A percentile compares a stretch with the other conserved stretches of the same genome.
Conservation (phyloP, 2,888 invertebrate genomes). For the Lasioglossum lativentre region DNA sequence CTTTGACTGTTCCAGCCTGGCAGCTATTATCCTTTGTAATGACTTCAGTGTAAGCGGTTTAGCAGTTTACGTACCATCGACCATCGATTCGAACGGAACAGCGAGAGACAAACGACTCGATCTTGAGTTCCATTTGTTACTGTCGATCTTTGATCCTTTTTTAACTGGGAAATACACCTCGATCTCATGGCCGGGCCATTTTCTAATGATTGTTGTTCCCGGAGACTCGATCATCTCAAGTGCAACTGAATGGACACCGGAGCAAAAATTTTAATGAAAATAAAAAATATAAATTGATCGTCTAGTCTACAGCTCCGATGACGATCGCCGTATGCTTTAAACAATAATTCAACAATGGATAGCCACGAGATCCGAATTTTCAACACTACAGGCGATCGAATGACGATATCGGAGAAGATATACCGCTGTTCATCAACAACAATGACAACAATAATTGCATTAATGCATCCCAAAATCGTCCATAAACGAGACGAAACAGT, state of each 20-base stretch:
- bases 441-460: background rate
- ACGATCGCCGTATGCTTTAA: background rate
- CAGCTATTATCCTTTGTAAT: conserved; percentile 69
- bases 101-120: conserved; percentile 19
- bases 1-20: conserved; percentile 45
- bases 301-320: background rate
- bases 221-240: background rate
- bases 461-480: background rate
- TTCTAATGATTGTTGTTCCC: background rate
- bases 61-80: conserved; percentile 44
- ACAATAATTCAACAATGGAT: background rate
- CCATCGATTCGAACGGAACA: conserved; percentile 53
- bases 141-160: background rate
- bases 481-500: background rate
- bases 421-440: background rate
- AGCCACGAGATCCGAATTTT: background rate
- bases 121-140: background rate
- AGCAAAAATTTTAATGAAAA: background rate
- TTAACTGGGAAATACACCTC: background rate
- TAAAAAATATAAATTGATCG: too few species aligned
- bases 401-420: too few species aligned
- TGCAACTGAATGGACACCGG: background rate
- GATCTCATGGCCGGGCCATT: background rate
- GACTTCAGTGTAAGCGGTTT: conserved; percentile 60
- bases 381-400: background rate